A percentile compares a stretch with the other conserved stretches of the same genome.
Evolutionary conservation across 2,888 invertebrate species (phyloP).

Genomic region (Biston betularia): DNA sequence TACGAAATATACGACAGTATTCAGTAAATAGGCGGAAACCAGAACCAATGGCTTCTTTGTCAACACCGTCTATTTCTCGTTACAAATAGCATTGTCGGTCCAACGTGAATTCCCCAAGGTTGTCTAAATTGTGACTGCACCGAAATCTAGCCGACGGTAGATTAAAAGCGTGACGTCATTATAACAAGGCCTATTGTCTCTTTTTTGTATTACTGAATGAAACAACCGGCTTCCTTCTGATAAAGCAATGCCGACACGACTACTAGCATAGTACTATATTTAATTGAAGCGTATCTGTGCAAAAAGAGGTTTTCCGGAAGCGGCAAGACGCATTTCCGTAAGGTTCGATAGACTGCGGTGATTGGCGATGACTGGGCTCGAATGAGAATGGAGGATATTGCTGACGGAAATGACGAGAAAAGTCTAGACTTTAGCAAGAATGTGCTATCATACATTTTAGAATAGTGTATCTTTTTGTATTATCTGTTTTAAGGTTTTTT

Average conservation of each 20-base stretch:
- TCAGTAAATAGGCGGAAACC: conserved; percentile 23
- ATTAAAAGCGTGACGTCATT: conserved; percentile 43
- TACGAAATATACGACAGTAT: conserved; percentile 39
- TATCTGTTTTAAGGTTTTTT: no score
- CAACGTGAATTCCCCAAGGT: conserved; percentile 79
- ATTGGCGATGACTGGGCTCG: neutral
- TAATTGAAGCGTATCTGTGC: conserved; percentile 11
- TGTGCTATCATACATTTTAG: no score
- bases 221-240: conserved; percentile 39
- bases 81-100: conserved; percentile 34
- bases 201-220: conserved; percentile 44
- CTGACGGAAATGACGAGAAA: conserved; percentile 1
- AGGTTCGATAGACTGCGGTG: conserved; percentile 12
- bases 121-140: conserved; percentile 58
- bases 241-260: conserved; percentile 30
- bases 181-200: conserved; percentile 23
- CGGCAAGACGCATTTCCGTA: conserved; percentile 13
- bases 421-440: neutral
- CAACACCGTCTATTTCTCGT: conserved; percentile 21
- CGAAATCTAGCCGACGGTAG: conserved; percentile 23
- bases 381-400: neutral
- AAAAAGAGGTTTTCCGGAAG: conserved; percentile 9
- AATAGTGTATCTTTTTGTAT: no score
- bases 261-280: conserved; percentile 17
- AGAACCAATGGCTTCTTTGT: conserved; percentile 30